Evolutionary conservation across 2,888 invertebrate species (phyloP), one percentile per base, ranked within the genome.

Genomic region (Syrista parreyssii): DNA sequence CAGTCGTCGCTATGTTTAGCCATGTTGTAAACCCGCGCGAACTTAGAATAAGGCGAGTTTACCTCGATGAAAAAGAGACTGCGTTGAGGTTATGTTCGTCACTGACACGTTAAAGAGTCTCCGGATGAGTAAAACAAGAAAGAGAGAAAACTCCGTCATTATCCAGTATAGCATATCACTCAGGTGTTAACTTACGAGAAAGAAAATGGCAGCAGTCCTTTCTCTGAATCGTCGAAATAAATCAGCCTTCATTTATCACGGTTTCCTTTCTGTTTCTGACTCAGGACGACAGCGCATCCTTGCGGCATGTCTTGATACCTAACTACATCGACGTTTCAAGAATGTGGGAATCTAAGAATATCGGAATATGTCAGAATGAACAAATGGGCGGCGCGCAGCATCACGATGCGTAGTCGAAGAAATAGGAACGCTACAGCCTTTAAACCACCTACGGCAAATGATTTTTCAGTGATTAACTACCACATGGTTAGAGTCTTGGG

Each of bases 401-500:
- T 12, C 1, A 1, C 40, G 40, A 40, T 40, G 15, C 40, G 40
- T 23, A 23, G 23, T 55, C 40, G 40, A 55, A 23, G 6, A 55
- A 23, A 9, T 23, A 0, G 9, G 23, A 9, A 55, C 40, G 40
- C 40, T 15, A 55, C 23, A 23, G 40, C 40, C 40, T 55, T 23
- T 55, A 55, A 23, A 55, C 23, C 40, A 15, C 9, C 23, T 15
- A 55, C 23, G 40, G 40, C 23, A 15, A 12, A 76, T 75, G 76
- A 81, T 82, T 85, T 86, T 85, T 83, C 79, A 82, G 77, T 79
- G 76, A 86, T 83, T 84, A 82, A 84, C 79, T 75, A 78, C 78
- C 76, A 73, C 76, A 79, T 79, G 79, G 74, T 79, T 80, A 79
- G 81, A 76, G 73, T 78, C 82, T 82, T 84, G 83, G 81, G 80